Conservation (phyloP, 35 echinoderm and acorn worm genomes). For the Patiria miniata region DNA sequence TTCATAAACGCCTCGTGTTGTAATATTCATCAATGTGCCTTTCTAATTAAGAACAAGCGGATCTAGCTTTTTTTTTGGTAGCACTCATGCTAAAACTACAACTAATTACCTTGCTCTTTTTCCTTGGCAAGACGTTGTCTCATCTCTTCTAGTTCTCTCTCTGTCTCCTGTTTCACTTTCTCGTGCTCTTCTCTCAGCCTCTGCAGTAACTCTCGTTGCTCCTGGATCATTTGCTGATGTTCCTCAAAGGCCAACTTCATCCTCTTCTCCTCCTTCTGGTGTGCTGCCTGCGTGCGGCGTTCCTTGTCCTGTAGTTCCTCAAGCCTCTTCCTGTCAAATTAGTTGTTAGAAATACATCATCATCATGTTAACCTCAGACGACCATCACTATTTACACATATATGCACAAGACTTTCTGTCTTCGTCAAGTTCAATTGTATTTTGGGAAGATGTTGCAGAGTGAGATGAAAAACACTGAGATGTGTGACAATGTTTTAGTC, state of each 20-base stretch:
- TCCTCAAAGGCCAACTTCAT: conserved; percentile 51
- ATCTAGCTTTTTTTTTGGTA: no score
- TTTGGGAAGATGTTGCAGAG: no score
- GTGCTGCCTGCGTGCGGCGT: conserved; percentile 46
- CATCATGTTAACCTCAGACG: background rate
- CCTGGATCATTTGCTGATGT: conserved; percentile 64
- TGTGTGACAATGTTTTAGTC: no score
- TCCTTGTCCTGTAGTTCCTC: conserved; percentile 62
- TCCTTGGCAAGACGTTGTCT: conserved; percentile 40
- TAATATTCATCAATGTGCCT: no score
- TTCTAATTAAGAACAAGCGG: no score
- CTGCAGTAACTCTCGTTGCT: conserved; percentile 58
- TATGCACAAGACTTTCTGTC: no score
- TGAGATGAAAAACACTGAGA: no score
- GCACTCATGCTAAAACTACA: no score
- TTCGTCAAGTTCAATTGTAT: no score
- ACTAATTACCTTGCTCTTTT: conserved; percentile 55
- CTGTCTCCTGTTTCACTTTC: conserved; percentile 54
- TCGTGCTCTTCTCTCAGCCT: conserved; percentile 63
- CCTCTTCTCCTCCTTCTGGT: conserved; percentile 52
- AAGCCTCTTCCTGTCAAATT: conserved; percentile 51
- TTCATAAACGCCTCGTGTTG: no score
- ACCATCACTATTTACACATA: background rate
- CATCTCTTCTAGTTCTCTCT: conserved; percentile 75
- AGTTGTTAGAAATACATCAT: background rate